Conservation (phyloP, 2,113 vertebrate genomes). For the Chaetodon auriga region DNA sequence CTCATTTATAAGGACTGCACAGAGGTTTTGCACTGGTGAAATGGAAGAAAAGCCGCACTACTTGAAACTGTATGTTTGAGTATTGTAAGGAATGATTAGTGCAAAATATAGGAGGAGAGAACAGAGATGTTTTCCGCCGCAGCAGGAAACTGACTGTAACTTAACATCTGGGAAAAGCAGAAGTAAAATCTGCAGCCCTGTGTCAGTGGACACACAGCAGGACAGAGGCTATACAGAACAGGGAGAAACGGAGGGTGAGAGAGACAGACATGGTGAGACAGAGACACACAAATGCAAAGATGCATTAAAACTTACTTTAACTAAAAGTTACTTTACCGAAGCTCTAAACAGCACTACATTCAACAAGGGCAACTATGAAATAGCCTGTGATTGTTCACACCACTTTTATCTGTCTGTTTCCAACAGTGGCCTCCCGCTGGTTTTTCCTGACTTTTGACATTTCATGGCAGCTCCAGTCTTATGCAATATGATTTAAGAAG, state of each 20-base stretch:
- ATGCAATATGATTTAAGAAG: neutral
- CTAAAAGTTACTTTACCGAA: neutral
- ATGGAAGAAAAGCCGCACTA: no score
- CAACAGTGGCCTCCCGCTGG: no score
- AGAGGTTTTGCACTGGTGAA: neutral
- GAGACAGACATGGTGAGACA: neutral
- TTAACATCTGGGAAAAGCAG: neutral
- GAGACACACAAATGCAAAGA: no score
- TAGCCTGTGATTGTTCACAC: no score
- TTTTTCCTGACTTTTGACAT: no score
- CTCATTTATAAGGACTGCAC: neutral
- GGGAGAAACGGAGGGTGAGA: neutral
- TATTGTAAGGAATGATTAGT: no score
- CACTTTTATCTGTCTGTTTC: no score
- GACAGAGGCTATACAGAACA: neutral
- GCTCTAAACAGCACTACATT: neutral
- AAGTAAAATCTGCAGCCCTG: neutral
- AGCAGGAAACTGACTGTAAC: neutral
- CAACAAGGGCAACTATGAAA: no score
- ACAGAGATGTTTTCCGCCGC: no score
- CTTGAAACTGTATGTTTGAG: no score
- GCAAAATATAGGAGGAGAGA: no score
- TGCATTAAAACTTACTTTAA: neutral
- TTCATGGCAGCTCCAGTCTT: neutral
- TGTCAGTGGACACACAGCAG: no score